Evolutionary conservation across 2,797 vertebrate species (phyloP).

Genomic region (Enteromius argenteus): DNA sequence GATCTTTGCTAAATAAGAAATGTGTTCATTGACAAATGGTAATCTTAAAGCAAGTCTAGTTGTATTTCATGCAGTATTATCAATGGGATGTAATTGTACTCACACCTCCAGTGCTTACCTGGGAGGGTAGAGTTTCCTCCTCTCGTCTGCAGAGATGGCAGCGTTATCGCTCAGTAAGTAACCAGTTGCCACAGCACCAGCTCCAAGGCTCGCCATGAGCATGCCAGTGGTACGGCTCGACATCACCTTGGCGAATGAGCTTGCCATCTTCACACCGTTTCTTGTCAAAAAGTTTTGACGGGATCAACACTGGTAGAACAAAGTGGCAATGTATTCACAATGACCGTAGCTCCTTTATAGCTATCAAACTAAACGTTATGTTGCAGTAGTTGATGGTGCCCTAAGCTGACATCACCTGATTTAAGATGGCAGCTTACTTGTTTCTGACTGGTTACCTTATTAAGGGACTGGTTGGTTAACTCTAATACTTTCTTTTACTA

Average conservation of each 20-base stretch:
- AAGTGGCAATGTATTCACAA: neutral
- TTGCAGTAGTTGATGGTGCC: conserved; percentile 6
- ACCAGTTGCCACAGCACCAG: conserved; percentile 80
- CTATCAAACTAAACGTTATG: neutral
- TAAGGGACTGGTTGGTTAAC: neutral
- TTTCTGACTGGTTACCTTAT: conserved; percentile 18
- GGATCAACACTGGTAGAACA: conserved; percentile 53
- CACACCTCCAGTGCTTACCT: conserved; percentile 74
- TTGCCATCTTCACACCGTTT: conserved; percentile 78
- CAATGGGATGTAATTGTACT: neutral
- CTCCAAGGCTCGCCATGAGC: conserved; percentile 84
- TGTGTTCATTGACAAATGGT: neutral
- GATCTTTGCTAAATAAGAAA: neutral
- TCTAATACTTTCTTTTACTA: neutral
- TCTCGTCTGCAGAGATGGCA: conserved; percentile 72
- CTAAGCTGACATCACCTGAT: conserved; percentile 18
- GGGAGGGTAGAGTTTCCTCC: conserved; percentile 85
- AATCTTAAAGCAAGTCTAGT: neutral
- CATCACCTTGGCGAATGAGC: conserved; percentile 85
- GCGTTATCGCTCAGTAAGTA: conserved; percentile 80
- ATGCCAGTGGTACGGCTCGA: conserved; percentile 80
- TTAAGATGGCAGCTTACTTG: conserved; percentile 19
- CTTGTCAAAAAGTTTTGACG: conserved; percentile 30
- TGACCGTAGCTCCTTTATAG: neutral
- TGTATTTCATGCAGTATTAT: neutral